These are phyloP conservation scores for Carabus problematicus DNA, from an alignment of 2,888 invertebrate genomes.

Conservation along the genomic window DNA sequence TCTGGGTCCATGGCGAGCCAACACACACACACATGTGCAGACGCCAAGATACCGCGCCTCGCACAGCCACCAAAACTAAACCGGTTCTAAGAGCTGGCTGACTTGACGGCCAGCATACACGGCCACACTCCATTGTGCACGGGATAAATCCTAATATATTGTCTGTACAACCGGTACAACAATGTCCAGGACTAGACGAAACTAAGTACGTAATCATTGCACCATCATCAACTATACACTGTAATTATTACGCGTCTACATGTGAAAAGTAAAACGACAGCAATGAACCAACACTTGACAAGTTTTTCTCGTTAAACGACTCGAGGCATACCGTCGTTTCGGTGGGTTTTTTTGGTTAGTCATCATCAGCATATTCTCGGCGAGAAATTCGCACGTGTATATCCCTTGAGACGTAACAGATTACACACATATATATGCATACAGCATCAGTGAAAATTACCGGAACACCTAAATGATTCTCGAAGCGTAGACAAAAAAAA, in stretches of 20 bases:
- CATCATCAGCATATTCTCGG: no score
- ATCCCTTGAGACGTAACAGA: no score
- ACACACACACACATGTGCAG: not conserved
- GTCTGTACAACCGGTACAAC: no score
- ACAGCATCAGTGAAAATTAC: no score
- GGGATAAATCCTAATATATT: no score
- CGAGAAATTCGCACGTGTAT: no score
- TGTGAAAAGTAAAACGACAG: not conserved
- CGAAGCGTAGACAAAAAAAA: no score
- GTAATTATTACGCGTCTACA: not conserved
- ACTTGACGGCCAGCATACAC: not conserved
- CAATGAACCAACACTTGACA: no score
- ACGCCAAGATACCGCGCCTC: not conserved
- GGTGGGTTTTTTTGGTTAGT: not conserved
- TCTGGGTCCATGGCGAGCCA: not conserved
- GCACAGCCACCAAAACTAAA: not conserved
- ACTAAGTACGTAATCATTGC: not conserved
- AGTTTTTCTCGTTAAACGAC: not conserved
- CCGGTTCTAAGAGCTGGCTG: constrained; percentile 6
- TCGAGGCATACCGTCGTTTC: constrained; percentile 3
- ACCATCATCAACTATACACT: not conserved
- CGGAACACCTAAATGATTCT: no score
- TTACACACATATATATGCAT: no score
- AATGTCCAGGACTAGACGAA: not conserved
- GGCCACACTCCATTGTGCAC: not conserved